Percentiles rank a stretch among this genome's conserved stretches.
Evolutionary conservation across 1,140 invertebrate genomes (phyloP).

Genomic region (Pteromalus puparum): DNA sequence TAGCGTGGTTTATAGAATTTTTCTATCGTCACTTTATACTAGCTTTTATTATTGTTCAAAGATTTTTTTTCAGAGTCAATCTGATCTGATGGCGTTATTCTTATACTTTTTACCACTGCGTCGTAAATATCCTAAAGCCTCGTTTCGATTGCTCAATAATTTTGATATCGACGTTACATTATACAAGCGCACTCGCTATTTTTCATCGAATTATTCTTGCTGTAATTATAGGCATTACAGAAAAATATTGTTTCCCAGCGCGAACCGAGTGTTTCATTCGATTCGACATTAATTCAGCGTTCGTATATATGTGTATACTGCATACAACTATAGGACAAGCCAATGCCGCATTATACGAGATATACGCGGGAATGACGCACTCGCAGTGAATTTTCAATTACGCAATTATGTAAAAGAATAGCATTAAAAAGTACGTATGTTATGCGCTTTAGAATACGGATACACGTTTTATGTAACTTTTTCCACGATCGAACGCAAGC

Average conservation of each 20-base stretch:
- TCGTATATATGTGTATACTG: too few relatives aligned
- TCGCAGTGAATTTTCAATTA: not conserved
- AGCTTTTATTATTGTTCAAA: too few relatives aligned
- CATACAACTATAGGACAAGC: not conserved
- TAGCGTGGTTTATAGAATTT: too few relatives aligned
- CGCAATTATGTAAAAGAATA: slow-evolving; percentile 1
- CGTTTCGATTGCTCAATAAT: too few relatives aligned
- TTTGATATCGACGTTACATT: too few relatives aligned
- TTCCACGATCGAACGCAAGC: not conserved
- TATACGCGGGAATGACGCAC: not conserved
- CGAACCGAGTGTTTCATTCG: not conserved
- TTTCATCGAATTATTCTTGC: not conserved
- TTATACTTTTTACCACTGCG: too few relatives aligned
- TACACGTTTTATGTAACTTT: not conserved
- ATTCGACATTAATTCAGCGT: not conserved
- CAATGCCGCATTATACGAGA: not conserved
- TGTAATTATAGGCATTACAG: not conserved
- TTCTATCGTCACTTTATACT: too few relatives aligned
- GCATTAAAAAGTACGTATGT: not conserved
- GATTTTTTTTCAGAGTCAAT: too few relatives aligned
- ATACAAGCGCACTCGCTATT: not conserved
- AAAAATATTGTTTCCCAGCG: not conserved
- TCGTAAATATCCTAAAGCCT: too few relatives aligned
- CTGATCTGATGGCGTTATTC: too few relatives aligned
- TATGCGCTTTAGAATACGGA: not conserved